phyloP scores from a whole-genome alignment of 1,140 invertebrate species.

The Magallana angulata region DNA sequence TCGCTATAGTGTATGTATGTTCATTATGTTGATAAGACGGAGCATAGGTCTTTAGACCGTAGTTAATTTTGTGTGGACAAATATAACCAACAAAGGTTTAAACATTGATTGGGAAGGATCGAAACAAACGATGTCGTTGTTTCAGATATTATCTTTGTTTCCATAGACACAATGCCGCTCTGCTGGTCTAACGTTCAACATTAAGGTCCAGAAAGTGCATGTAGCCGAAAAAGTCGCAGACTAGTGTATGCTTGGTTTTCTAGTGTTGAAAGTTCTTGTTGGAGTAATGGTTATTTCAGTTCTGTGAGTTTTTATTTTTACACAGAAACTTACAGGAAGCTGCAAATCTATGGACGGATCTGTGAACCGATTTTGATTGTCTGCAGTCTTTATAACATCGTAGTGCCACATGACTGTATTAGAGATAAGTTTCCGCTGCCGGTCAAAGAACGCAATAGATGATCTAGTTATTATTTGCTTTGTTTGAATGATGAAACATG shows the following conservation, averaged over 20 bases:
- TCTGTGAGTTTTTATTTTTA: too few relatives aligned
- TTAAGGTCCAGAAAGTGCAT: neutral
- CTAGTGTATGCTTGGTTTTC: too few relatives aligned
- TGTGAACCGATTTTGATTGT: neutral
- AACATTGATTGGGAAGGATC: conserved; percentile 21
- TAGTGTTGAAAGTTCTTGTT: too few relatives aligned
- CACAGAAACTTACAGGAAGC: neutral
- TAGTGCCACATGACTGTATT: neutral
- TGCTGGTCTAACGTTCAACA: neutral
- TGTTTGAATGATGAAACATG: neutral
- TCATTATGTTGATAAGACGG: neutral
- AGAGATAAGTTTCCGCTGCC: neutral
- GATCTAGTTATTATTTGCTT: neutral
- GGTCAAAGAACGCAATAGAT: neutral
- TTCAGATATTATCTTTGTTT: conserved; percentile 21
- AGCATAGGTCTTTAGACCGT: neutral
- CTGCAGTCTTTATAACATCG: neutral
- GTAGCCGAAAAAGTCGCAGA: neutral
- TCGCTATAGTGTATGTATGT: neutral
- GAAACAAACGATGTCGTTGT: conserved; percentile 23
- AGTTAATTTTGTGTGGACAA: neutral
- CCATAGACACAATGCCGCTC: neutral
- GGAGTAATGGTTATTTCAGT: too few relatives aligned
- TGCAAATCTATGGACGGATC: neutral
- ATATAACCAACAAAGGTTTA: neutral